Evolutionary conservation across 2,113 vertebrate genomes (phyloP).

Genomic region (Epinephelus moara): DNA sequence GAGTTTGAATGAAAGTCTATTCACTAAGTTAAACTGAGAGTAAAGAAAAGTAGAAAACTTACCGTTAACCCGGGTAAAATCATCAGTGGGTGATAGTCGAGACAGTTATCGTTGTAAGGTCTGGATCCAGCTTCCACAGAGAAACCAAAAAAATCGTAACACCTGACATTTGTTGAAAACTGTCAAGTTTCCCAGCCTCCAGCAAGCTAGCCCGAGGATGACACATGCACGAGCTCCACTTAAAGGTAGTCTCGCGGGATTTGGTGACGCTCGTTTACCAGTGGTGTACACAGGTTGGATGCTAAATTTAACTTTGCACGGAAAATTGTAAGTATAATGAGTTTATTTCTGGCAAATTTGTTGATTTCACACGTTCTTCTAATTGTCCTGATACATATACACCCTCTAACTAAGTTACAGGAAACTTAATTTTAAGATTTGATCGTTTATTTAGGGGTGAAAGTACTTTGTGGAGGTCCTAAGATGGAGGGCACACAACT

Average conservation of each 20-base stretch:
- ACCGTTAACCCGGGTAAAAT: constrained; percentile 27
- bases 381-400: not conserved
- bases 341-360: not conserved
- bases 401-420: too few species aligned
- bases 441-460: not conserved
- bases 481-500: too few species aligned
- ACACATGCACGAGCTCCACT: constrained; percentile 55
- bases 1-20: not conserved
- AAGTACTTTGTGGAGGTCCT: too few species aligned
- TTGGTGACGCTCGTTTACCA: constrained; percentile 14
- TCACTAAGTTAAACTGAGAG: not conserved
- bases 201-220: not conserved
- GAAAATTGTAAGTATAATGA: not conserved
- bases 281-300: not conserved
- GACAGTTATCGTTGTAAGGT: not conserved
- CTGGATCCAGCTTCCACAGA: not conserved
- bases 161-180: not conserved
- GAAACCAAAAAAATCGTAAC: not conserved
- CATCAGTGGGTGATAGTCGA: not conserved
- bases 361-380: not conserved
- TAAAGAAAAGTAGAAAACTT: constrained; percentile 14
- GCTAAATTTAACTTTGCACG: not conserved
- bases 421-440: too few species aligned
- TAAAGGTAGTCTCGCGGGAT: not conserved
- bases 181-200: constrained; percentile 19